Percentiles rank a stretch among this genome's conserved stretches.
phyloP scores from a whole-genome alignment of 2,113 vertebrate species.

The Cryptoleucopteryx plumbea region DNA sequence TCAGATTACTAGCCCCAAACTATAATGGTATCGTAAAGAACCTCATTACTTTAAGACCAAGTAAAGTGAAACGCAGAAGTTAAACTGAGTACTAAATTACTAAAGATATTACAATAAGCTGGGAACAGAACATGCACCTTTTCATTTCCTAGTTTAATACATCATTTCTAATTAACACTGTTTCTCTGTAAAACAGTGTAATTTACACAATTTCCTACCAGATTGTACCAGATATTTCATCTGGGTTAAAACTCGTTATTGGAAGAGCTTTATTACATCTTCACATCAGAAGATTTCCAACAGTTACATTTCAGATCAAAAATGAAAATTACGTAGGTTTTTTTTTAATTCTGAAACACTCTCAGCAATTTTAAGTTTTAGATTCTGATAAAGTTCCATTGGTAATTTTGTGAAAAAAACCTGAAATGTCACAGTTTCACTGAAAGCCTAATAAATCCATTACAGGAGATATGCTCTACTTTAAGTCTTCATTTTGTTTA shows the following conservation, averaged over 20 bases:
- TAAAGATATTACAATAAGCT: background rate
- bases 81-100: background rate
- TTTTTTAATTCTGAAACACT: background rate
- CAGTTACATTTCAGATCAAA: background rate
- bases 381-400: background rate
- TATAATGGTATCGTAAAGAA: background rate
- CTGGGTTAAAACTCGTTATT: background rate
- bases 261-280: background rate
- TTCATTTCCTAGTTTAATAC: background rate
- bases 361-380: background rate
- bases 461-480: background rate
- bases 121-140: background rate
- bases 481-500: background rate
- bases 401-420: background rate
- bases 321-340: background rate
- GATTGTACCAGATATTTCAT: background rate
- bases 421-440: background rate
- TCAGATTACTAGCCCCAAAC: background rate
- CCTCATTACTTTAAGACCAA: background rate
- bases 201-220: background rate
- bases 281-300: background rate
- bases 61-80: background rate
- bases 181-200: background rate
- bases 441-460: background rate
- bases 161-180: background rate